phyloP scores from a whole-genome alignment of 1,140 invertebrate species.

The Drosophila suzukii region DNA sequence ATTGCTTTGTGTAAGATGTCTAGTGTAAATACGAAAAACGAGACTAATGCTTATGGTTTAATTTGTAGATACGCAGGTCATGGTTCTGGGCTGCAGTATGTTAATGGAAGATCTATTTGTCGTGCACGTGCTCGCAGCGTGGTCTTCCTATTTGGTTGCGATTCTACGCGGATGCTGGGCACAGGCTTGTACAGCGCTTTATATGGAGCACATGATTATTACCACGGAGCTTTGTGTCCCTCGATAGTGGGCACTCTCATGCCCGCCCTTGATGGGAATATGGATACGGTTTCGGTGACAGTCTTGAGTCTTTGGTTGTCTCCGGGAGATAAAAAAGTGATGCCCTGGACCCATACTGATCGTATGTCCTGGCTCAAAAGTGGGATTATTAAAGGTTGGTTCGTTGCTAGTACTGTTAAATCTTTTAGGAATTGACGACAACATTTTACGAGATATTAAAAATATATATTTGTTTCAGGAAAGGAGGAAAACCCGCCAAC shows the following conservation, averaged over 20 bases:
- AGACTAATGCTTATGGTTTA: neutral
- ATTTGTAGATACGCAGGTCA: constrained; percentile 74
- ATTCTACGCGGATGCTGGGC: constrained; percentile 71
- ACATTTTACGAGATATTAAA: too few species aligned
- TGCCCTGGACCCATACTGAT: constrained; percentile 75
- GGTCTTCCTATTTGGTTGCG: constrained; percentile 80
- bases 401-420: too few species aligned
- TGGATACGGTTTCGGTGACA: constrained; percentile 67
- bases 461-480: neutral
- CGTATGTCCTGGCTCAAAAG: constrained; percentile 56
- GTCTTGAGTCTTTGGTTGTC: constrained; percentile 69
- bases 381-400: constrained; percentile 63
- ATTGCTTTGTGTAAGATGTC: constrained; percentile 74
- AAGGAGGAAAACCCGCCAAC: constrained; percentile 4
- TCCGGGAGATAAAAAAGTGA: constrained; percentile 44
- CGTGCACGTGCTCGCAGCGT: constrained; percentile 63
- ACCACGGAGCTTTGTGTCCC: constrained; percentile 77
- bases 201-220: constrained; percentile 77
- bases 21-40: too few species aligned
- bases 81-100: constrained; percentile 77
- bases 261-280: constrained; percentile 74
- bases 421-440: too few species aligned
- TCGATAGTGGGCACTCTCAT: constrained; percentile 75
- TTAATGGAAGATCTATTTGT: constrained; percentile 63
- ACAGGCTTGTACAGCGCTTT: constrained; percentile 72